These are phyloP conservation scores for Tipula vernalis DNA, from an alignment of 2,888 invertebrate genomes.

Conservation along the genomic window DNA sequence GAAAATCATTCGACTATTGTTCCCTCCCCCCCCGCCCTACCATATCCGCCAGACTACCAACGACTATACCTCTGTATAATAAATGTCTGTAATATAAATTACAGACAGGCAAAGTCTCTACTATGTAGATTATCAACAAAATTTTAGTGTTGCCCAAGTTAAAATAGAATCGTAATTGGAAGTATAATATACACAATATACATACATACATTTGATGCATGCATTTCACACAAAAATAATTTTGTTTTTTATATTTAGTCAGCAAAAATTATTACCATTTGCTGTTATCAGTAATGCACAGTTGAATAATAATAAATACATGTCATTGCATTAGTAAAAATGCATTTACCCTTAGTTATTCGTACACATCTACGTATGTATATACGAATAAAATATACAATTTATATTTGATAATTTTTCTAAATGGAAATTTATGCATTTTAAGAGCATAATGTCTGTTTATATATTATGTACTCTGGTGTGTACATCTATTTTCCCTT, in stretches of 20 bases:
- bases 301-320: background rate
- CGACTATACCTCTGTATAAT: too few species aligned
- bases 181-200: too few species aligned
- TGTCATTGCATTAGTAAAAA: background rate
- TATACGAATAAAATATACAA: background rate
- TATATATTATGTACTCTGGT: background rate
- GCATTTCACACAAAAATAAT: background rate
- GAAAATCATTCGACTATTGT: too few species aligned
- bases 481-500: background rate
- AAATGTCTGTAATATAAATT: too few species aligned
- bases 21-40: too few species aligned
- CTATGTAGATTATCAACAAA: too few species aligned
- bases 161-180: too few species aligned
- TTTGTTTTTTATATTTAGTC: background rate
- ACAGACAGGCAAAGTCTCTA: too few species aligned
- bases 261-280: background rate
- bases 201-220: too few species aligned
- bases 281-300: background rate
- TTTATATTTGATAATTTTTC: background rate
- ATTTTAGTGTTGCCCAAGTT: too few species aligned
- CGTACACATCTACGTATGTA: too few species aligned
- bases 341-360: background rate
- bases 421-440: background rate
- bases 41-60: too few species aligned
- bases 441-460: background rate